Evolutionary conservation across 2,113 vertebrate genomes (phyloP), one percentile per base, ranked within the genome.

Genomic region (Calyptomena viridis): DNA sequence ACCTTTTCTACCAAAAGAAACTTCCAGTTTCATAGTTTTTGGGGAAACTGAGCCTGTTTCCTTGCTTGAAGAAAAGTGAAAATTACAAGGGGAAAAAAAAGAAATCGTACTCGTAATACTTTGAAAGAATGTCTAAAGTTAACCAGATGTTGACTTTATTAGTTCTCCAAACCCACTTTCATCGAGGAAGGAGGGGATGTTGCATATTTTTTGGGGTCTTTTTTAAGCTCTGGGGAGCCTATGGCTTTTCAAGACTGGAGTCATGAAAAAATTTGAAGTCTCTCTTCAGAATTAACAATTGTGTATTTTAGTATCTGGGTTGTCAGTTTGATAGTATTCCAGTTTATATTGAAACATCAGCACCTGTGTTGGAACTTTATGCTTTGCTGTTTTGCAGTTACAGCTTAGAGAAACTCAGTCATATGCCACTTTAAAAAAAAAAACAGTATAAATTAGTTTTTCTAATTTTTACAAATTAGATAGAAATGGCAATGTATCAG

Each of bases 1-100:
- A 49, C 9, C 33, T 91, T 94, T 91, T 94, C 76, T 83, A 71
- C 47, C 86, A 82, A 66, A 82, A 89, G 55, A 90, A 95, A 58
- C 68, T 4, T 96, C 42, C n/a, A 75, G 37, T 77, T 95, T 71
- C 15, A 23, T n/a, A 60, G 11, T 30, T 84, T 63, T 50, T 4
- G 25, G 9, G n/a, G 37, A 28, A 24, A 35, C 30, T 67, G 42
- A 81, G 62, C 9, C 25, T 60, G 3, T 76, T 92, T 79, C 18
- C 30, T 82, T 2, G 46, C 87, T 78, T 68, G 35, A 91, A 73
- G 33, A 74, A 42, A 49, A 63, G 12, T 86, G 27, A 37, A 59
- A 55, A n/a, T 87, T 22, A 58, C 27, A 56, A 80, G 18, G 6
- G 8, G 8, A 15, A 19, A 19, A 25, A 46, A 35, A n/a, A n/a